Percentiles rank a stretch among this genome's conserved stretches.
These are phyloP conservation scores for Oncorhynchus nerka DNA, from an alignment of 2,113 vertebrate genomes.

Conservation along the genomic window DNA sequence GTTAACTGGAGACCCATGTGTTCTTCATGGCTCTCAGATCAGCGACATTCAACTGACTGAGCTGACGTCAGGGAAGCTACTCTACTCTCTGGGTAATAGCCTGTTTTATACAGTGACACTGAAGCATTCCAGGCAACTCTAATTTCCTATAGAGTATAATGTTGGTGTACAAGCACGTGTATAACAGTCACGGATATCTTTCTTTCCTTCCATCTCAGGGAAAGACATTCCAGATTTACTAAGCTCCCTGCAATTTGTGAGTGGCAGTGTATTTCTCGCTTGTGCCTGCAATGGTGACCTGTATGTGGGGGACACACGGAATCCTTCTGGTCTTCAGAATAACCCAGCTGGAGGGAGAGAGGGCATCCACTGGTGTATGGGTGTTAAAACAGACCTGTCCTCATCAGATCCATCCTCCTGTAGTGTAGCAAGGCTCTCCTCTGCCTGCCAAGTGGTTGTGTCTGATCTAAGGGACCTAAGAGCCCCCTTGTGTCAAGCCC, in stretches of 20 bases:
- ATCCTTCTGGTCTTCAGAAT: slow-evolving; percentile 14
- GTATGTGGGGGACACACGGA: slow-evolving; percentile 75
- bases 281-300: slow-evolving; percentile 73
- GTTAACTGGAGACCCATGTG: slow-evolving; percentile 21
- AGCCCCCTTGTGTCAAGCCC: slow-evolving; percentile 53
- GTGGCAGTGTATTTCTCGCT: slow-evolving; percentile 63
- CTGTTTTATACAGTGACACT: not conserved
- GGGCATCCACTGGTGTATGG: slow-evolving; percentile 68
- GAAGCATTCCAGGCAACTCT: not conserved
- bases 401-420: slow-evolving; percentile 20
- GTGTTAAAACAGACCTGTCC: not conserved
- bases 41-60: slow-evolving; percentile 70
- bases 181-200: not conserved
- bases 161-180: not conserved
- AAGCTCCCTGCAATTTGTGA: slow-evolving; percentile 74
- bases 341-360: accelerated
- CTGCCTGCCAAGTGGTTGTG: slow-evolving; percentile 64
- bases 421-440: slow-evolving; percentile 71
- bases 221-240: slow-evolving; percentile 60
- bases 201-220: slow-evolving; percentile 40
- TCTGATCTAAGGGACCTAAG: slow-evolving; percentile 72
- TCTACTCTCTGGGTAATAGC: slow-evolving; percentile 72
- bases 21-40: slow-evolving; percentile 79
- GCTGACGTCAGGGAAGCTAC: slow-evolving; percentile 63
- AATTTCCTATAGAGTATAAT: not conserved